These are phyloP conservation scores for Tachuris rubrigastra DNA, from an alignment of 2,113 vertebrate species.

Conservation along the genomic window DNA sequence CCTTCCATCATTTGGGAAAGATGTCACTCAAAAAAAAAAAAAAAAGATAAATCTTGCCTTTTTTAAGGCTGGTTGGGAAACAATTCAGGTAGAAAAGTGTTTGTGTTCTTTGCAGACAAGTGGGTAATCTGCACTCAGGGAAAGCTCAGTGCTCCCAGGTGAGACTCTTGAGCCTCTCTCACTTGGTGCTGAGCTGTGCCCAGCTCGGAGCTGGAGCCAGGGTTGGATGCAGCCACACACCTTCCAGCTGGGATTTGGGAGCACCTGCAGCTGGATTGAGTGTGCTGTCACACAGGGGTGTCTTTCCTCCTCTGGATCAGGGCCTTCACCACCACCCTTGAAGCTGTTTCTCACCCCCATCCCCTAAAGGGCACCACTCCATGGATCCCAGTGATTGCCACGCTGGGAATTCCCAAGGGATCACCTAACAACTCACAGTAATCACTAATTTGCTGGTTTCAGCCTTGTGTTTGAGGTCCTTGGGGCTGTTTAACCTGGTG, in stretches of 20 bases:
- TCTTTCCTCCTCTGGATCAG: fast-evolving
- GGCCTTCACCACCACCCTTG: neutral
- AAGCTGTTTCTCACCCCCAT: neutral
- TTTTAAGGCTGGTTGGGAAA: neutral
- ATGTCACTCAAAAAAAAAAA: neutral
- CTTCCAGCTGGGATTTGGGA: fast-evolving
- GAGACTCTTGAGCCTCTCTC: too few species aligned
- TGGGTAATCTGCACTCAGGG: neutral
- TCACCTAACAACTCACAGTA: fast-evolving
- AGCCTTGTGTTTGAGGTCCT: neutral
- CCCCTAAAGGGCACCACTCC: fast-evolving
- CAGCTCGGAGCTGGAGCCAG: neutral
- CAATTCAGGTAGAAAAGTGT: neutral
- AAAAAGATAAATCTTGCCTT: neutral
- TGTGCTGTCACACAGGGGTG: neutral
- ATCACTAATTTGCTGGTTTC: neutral
- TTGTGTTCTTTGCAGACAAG: neutral
- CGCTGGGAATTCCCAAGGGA: fast-evolving
- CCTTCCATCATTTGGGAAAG: neutral
- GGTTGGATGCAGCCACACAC: neutral
- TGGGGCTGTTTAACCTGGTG: fast-evolving
- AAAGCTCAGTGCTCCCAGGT: neutral
- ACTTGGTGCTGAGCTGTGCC: neutral
- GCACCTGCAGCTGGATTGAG: neutral
- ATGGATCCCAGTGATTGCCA: fast-evolving